phyloP scores from a whole-genome alignment of 1,140 invertebrate genomes.

The Drosophila willistoni region DNA sequence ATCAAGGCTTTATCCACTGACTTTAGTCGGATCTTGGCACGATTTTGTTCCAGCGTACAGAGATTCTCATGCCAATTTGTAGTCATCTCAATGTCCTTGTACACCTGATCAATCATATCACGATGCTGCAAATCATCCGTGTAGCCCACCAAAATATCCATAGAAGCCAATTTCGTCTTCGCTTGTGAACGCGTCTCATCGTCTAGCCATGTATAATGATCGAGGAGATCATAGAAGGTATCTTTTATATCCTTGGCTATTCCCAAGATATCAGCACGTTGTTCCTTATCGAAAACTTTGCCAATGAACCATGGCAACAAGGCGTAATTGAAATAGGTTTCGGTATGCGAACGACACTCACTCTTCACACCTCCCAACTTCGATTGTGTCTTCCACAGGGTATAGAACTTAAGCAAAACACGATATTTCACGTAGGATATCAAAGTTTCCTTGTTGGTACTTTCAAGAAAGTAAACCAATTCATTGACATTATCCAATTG shows the following conservation, averaged over 20 bases:
- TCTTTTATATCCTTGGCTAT: constrained; percentile 63
- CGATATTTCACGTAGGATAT: constrained; percentile 55
- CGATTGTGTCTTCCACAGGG: constrained; percentile 55
- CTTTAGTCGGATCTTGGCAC: constrained; percentile 48
- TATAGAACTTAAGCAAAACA: constrained; percentile 62
- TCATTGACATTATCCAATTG: constrained; percentile 52
- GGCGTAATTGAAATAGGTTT: constrained; percentile 68
- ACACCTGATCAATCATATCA: constrained; percentile 55
- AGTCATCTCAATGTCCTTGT: constrained; percentile 54
- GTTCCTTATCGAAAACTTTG: constrained; percentile 57
- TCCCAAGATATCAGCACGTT: constrained; percentile 58
- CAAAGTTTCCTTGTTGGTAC: constrained; percentile 31
- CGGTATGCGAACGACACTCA: constrained; percentile 59
- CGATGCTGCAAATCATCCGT: constrained; percentile 70
- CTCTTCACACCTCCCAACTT: constrained; percentile 25
- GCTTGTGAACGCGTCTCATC: constrained; percentile 72
- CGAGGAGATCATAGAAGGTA: constrained; percentile 67
- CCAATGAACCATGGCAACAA: constrained; percentile 76
- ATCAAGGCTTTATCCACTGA: constrained; percentile 73
- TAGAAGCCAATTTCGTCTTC: constrained; percentile 64
- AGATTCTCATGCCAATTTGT: constrained; percentile 64
- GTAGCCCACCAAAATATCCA: constrained; percentile 75
- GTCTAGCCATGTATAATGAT: constrained; percentile 70
- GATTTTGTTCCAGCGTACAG: constrained; percentile 46
- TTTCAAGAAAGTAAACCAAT: constrained; percentile 59